Percentiles rank a stretch among this genome's conserved stretches.
Evolutionary conservation across 1,140 invertebrate species (phyloP).

Genomic region (Diachasmimorpha longicaudata): DNA sequence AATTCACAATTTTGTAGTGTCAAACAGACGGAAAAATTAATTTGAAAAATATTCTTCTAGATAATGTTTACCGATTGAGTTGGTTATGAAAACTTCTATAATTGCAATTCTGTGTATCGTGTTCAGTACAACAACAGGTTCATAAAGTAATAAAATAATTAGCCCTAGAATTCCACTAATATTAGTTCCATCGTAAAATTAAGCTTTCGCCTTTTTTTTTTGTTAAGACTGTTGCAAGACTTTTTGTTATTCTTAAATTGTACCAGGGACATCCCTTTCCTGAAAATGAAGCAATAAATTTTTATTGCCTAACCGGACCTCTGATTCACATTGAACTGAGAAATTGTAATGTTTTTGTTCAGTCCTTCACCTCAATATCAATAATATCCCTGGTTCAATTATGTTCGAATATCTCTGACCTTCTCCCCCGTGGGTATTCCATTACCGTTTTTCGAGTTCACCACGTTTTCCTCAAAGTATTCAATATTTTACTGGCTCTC

Average conservation of each 20-base stretch:
- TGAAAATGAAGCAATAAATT: background rate
- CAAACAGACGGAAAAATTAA: too few relatives aligned
- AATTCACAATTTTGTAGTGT: too few relatives aligned
- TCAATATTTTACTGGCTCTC: background rate
- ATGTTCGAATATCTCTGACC: background rate
- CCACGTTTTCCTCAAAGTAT: background rate
- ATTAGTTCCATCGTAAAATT: too few relatives aligned
- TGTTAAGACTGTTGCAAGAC: background rate
- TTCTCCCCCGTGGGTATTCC: background rate
- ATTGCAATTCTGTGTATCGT: too few relatives aligned
- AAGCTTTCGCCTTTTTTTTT: background rate
- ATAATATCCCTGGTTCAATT: background rate
- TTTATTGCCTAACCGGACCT: background rate
- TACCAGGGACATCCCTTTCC: background rate
- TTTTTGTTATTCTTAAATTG: background rate
- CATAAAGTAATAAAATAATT: too few relatives aligned
- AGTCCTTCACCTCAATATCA: background rate
- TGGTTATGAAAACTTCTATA: too few relatives aligned
- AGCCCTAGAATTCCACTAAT: too few relatives aligned
- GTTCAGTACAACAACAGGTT: too few relatives aligned
- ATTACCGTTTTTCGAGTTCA: background rate
- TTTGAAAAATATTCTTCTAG: too few relatives aligned
- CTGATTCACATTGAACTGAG: background rate
- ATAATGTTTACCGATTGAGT: too few relatives aligned
- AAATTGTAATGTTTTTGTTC: background rate